These are phyloP conservation scores for Ceratosolen fusciceps DNA, from an alignment of 1,140 invertebrate genomes.

Conservation along the genomic window DNA sequence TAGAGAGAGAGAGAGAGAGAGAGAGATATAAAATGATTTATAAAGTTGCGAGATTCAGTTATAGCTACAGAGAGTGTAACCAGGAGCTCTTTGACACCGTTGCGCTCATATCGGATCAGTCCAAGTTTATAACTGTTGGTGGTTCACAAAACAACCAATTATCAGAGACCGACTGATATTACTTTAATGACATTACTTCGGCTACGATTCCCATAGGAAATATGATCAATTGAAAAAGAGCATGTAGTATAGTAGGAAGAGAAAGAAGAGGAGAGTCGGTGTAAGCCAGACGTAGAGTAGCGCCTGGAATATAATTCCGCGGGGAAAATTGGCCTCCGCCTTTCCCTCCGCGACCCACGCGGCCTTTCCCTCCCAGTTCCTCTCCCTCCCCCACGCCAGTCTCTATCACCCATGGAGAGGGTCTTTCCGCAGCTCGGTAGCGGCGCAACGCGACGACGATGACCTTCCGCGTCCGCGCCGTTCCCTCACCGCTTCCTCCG, in stretches of 20 bases:
- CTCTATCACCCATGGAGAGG: neutral
- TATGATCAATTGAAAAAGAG: neutral
- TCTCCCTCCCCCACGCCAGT: neutral
- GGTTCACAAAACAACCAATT: neutral
- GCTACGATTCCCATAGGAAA: neutral
- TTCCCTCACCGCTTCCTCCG: constrained; percentile 2
- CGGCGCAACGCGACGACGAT: constrained; percentile 14
- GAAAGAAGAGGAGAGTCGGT: neutral
- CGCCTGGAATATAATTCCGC: neutral
- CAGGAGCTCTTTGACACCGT: neutral
- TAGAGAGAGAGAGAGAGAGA: no score
- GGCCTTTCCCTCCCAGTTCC: neutral
- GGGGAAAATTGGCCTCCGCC: neutral
- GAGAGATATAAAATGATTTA: neutral
- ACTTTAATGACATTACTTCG: neutral
- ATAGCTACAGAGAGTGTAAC: no score
- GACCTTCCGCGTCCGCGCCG: constrained; percentile 40
- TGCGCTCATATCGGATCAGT: neutral
- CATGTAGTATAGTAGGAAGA: neutral
- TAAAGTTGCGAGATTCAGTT: neutral
- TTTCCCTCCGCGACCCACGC: neutral
- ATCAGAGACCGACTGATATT: neutral
- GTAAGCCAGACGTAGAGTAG: neutral
- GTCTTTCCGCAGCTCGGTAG: neutral
- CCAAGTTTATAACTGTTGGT: neutral